Evolutionary conservation across 2,797 vertebrate genomes (phyloP), one percentile per base, ranked within the genome.

Genomic region (Geotrypetes seraphini): DNA sequence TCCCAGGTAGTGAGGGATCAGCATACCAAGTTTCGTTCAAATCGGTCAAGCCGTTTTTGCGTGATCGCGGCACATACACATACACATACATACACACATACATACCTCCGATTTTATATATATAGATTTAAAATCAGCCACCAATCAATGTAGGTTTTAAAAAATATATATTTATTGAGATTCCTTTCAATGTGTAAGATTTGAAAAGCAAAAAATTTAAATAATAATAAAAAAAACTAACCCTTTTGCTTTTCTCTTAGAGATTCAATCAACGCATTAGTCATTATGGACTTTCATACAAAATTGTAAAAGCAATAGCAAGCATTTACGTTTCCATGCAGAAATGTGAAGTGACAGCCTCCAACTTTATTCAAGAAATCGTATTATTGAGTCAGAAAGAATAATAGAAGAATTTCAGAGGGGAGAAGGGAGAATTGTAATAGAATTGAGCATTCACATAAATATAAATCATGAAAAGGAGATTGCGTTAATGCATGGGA

Each of bases 281-380:
- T 58, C 54, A 53, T 44, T 36, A 6, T 3, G 12, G 40, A 29
- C 43, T 38, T 48, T 50, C 47, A 33, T 58, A 57, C 46, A 69
- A 41, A 36, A 41, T 43, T 24, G 52, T 47, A 43, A 51, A 51
- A 52, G 24, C 41, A 24, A 52, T 47, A 43, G 20, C 4, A 13
- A 25, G 16, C 47, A 11, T 30, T 39, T 32, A 8, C 19, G 18
- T 44, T 53, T 44, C 23, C 7, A 25, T 30, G 65, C 9, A 8
- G 46, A 66, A 68, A 63, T 57, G 35, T 13, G 13, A 70, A 64
- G 43, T 53, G 53, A 49, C 35, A 59, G 55, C 31, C 53, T 35
- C n/a, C 33, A 58, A 41, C 40, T 60, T 45, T 30, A 32, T 20
- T 43, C 16, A 49, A 19, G 29, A 53, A 62, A 50, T 34, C 4